Evolutionary conservation across 2,797 vertebrate genomes (phyloP), one percentile per base, ranked within the genome.

Genomic region (Capromys pilorides): DNA sequence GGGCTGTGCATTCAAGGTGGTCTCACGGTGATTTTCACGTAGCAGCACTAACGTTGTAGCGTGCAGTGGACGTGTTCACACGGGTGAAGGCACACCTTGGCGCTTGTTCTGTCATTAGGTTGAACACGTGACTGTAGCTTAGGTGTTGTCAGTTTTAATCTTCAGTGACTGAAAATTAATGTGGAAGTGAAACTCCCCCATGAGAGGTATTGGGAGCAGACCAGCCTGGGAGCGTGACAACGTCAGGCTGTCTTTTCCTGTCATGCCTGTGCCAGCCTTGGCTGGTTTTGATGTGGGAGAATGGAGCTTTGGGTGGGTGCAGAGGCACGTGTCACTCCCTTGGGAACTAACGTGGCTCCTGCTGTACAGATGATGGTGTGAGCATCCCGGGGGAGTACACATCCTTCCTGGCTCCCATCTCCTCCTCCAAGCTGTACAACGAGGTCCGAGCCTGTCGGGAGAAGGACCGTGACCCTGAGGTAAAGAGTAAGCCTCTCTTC

Each of bases 341-440:
- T 69, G 62, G 86, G 67, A 94, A 87, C 67, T 96, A 59, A 96
- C 54, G 19, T 88, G 64, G 45, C 51, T 36, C 21, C 75, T 94
- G 33, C 54, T 88, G 49, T 79, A 6, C 96, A 98, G 99, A 98
- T 71, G 98, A 98, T 0, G 99, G 99, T 0, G 98, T 99, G 94
- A 99, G 99, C 98, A 99, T 99, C 96, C 99, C 99, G 8, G 98
- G 98, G 64, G 98, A 98, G 61, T 99, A 99, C 96, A 99, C 99
- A 0, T 99, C 99, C 88, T 99, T 98, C 97, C 97, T 99, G 97
- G 99, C 99, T 31, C 99, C 99, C 5, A 98, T 99, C 96, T 99
- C 99, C 4, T 99, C 99, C 61, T 99, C 99, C 33, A 99, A 99
- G 97, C 98, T 99, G 33, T 99, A 99, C 98, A 99, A 99, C 0